Evolutionary conservation across 2,888 invertebrate species (phyloP).

Genomic region (Lochmaea crataegi): DNA sequence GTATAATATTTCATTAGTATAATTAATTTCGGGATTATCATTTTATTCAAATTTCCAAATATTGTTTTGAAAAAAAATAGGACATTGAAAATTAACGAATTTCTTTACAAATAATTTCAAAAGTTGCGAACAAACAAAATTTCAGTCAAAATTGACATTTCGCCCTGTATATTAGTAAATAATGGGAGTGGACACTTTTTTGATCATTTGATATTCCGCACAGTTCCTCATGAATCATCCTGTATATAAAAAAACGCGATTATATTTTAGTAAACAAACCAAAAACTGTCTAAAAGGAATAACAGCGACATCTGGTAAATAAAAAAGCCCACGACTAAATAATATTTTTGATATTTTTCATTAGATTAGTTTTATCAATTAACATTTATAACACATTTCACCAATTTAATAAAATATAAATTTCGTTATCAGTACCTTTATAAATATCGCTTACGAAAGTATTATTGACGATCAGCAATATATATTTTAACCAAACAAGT

Average conservation of each 20-base stretch:
- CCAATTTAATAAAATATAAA: conserved; percentile 16
- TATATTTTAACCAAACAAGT: conserved; percentile 21
- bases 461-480: conserved; percentile 35
- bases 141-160: too few species aligned
- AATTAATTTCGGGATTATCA: too few species aligned
- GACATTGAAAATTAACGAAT: too few species aligned
- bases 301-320: conserved; percentile 16
- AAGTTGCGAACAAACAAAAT: too few species aligned
- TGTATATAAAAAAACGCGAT: background rate
- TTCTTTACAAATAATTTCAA: too few species aligned
- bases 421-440: conserved; percentile 35
- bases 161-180: too few species aligned
- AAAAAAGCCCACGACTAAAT: background rate
- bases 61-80: too few species aligned
- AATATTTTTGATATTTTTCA: background rate
- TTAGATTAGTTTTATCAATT: conserved; percentile 19
- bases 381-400: conserved; percentile 13
- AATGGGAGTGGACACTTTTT: too few species aligned
- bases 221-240: background rate
- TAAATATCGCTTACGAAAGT: conserved; percentile 29
- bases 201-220: too few species aligned
- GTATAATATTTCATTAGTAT: too few species aligned
- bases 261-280: conserved; percentile 6
- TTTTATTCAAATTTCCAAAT: too few species aligned
- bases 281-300: background rate